Percentiles rank a stretch among this genome's conserved stretches.
These are phyloP conservation scores for Pterostichus niger DNA, from an alignment of 2,888 invertebrate species.

Conservation along the genomic window DNA sequence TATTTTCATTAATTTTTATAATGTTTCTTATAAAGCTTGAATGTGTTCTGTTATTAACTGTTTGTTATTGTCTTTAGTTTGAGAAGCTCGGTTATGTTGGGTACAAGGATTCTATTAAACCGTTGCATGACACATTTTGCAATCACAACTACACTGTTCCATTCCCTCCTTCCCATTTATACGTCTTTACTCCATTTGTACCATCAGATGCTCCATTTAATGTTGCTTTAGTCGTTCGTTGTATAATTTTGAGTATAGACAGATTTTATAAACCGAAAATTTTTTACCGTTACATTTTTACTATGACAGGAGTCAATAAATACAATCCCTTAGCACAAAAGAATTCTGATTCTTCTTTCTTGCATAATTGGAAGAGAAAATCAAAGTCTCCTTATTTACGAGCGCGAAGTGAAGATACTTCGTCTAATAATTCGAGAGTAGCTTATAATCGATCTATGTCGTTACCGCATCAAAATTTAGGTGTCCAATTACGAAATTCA, in stretches of 20 bases:
- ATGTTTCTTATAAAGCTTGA: background rate
- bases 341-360: conserved; percentile 63
- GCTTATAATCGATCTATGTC: conserved; percentile 60
- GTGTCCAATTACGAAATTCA: conserved; percentile 67
- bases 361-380: conserved; percentile 66
- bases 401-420: conserved; percentile 2
- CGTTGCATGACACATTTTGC: conserved; percentile 72
- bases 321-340: conserved; percentile 72
- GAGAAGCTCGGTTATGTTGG: conserved; percentile 73
- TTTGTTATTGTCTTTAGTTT: conserved; percentile 63
- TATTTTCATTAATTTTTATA: background rate
- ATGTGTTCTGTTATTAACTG: conserved; percentile 29
- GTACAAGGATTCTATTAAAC: conserved; percentile 74
- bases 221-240: conserved; percentile 72
- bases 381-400: conserved; percentile 24
- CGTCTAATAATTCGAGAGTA: conserved; percentile 6
- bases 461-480: conserved; percentile 53
- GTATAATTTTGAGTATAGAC: conserved; percentile 75
- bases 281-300: conserved; percentile 74
- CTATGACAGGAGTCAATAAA: conserved; percentile 75
- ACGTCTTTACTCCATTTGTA: conserved; percentile 67
- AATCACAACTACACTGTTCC: conserved; percentile 70
- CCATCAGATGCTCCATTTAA: conserved; percentile 68
- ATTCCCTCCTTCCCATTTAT: conserved; percentile 70
- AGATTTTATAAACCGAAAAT: conserved; percentile 76